Evolutionary conservation across 2,888 invertebrate genomes (phyloP).

Genomic region (Metellina segmentata): DNA sequence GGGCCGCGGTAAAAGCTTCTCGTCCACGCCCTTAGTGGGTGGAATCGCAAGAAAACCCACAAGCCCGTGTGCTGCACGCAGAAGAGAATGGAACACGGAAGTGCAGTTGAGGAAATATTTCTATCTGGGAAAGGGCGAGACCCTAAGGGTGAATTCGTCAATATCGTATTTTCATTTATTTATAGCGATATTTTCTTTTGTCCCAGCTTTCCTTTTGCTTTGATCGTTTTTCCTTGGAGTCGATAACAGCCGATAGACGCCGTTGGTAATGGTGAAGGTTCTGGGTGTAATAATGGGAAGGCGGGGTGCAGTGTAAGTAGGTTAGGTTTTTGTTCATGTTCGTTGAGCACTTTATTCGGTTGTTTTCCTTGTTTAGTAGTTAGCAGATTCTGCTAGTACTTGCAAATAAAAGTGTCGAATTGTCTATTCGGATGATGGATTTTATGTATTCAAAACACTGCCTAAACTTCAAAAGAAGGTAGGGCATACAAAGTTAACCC

Average conservation of each 20-base stretch:
- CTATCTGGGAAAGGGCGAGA: constrained; percentile 30
- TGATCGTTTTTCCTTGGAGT: background rate
- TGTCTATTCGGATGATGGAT: too few relatives aligned
- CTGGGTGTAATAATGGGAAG: background rate
- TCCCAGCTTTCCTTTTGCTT: background rate
- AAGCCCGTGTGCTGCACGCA: constrained; percentile 13
- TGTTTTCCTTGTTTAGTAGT: too few relatives aligned
- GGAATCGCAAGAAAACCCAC: constrained; percentile 41
- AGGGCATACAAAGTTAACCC: too few relatives aligned
- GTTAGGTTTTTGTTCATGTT: too few relatives aligned
- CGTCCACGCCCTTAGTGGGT: constrained; percentile 55
- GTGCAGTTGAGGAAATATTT: constrained; percentile 28
- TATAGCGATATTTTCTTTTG: background rate
- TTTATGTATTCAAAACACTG: too few relatives aligned
- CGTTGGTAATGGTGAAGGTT: background rate
- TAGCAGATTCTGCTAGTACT: too few relatives aligned
- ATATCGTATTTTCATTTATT: constrained; percentile 26
- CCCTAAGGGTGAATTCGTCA: constrained; percentile 49
- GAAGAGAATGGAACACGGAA: constrained; percentile 28
- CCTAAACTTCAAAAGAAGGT: too few relatives aligned
- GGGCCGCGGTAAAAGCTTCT: constrained; percentile 42
- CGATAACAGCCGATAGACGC: background rate
- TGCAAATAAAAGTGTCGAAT: too few relatives aligned
- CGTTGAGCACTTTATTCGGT: too few relatives aligned
- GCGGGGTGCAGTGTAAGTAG: background rate